Evolutionary conservation across 2,113 vertebrate genomes (phyloP).

Genomic region (Ivindomyrus marchei): DNA sequence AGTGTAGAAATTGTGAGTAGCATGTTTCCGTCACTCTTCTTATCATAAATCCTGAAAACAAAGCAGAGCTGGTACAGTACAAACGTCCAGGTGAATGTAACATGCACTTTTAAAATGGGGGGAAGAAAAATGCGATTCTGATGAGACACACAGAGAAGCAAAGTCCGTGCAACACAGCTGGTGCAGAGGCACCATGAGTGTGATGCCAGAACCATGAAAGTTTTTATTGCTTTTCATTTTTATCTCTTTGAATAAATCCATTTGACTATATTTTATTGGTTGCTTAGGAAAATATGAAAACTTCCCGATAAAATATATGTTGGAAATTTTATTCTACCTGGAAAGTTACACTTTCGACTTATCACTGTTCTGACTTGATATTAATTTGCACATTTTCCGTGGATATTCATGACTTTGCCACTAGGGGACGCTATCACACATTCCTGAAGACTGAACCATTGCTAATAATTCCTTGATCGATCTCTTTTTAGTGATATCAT

Average conservation of each 20-base stretch:
- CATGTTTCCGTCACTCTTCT: background rate
- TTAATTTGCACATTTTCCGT: background rate
- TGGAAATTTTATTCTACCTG: background rate
- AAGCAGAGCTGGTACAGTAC: background rate
- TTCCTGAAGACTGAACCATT: background rate
- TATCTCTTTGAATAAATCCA: background rate
- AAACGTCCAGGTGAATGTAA: background rate
- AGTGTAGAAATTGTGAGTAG: background rate
- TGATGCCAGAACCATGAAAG: background rate
- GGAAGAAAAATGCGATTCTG: background rate
- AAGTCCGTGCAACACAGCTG: background rate
- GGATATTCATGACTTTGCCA: background rate
- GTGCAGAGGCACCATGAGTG: background rate
- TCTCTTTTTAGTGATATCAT: background rate
- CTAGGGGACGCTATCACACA: background rate
- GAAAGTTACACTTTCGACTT: background rate
- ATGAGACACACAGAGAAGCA: background rate
- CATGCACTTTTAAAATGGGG: background rate
- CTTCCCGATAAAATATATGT: background rate
- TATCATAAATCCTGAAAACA: background rate
- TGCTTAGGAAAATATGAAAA: background rate
- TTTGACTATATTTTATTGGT: background rate
- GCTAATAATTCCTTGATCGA: background rate
- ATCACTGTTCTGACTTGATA: background rate
- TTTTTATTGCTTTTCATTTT: background rate